Percentiles rank a stretch among this genome's conserved stretches.
These are phyloP conservation scores for Oasisia sp. DNA, from an alignment of 2,888 invertebrate genomes.

Conservation along the genomic window DNA sequence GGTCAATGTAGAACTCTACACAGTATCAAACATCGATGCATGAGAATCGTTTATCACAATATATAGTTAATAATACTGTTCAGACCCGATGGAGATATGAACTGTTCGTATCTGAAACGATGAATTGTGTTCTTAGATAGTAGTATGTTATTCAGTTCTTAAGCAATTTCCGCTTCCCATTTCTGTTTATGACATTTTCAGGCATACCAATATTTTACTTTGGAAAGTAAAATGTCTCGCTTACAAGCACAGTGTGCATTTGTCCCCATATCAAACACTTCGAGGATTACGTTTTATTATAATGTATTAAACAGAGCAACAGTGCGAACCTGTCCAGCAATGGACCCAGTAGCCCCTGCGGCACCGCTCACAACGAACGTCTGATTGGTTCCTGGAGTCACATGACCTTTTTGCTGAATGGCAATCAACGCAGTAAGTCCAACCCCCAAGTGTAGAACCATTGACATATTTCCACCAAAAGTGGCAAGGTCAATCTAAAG, in stretches of 20 bases:
- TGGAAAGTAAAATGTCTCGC: not conserved
- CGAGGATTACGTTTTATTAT: not conserved
- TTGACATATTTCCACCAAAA: conserved; percentile 44
- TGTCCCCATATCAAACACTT: not conserved
- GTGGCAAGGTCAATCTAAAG: conserved; percentile 41
- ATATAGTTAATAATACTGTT: not conserved
- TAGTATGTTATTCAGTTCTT: too few species aligned
- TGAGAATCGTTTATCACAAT: not conserved
- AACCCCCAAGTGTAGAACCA: conserved; percentile 46
- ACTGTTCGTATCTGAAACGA: not conserved
- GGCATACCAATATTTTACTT: not conserved
- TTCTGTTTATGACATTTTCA: too few species aligned
- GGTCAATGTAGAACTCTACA: too few species aligned
- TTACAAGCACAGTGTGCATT: not conserved
- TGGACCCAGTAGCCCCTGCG: conserved; percentile 64
- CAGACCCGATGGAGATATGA: not conserved
- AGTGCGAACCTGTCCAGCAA: conserved; percentile 64
- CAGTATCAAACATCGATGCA: not conserved
- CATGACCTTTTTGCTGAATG: conserved; percentile 56
- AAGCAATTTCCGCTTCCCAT: too few species aligned
- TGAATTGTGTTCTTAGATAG: too few species aligned
- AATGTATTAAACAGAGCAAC: not conserved
- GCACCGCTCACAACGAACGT: conserved; percentile 65
- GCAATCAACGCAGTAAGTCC: conserved; percentile 64
- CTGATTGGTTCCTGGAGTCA: conserved; percentile 55